These are phyloP conservation scores for Dufourea novaeangliae DNA, from an alignment of 1,140 invertebrate species.

Conservation along the genomic window DNA sequence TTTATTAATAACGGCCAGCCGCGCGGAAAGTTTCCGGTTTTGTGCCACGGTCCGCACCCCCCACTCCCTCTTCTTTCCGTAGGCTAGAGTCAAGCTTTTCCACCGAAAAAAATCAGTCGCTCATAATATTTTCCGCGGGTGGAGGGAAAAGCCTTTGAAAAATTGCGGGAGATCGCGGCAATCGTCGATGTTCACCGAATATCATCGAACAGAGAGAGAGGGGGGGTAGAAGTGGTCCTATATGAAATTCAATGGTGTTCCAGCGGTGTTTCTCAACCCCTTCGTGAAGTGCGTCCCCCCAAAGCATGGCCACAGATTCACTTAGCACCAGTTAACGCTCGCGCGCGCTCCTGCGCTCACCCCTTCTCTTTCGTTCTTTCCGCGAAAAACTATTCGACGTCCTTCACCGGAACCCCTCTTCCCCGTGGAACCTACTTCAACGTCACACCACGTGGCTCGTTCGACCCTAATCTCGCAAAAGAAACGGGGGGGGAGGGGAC, in stretches of 20 bases:
- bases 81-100: background rate
- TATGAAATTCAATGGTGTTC: slow-evolving; percentile 62
- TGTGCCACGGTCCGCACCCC: background rate
- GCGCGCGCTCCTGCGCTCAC: background rate
- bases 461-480: slow-evolving; percentile 63
- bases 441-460: slow-evolving; percentile 64
- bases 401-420: slow-evolving; percentile 31
- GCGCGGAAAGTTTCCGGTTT: slow-evolving; percentile 39
- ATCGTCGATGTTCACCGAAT: slow-evolving; percentile 39
- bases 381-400: slow-evolving; percentile 50
- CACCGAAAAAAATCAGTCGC: slow-evolving; percentile 23
- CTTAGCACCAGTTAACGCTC: slow-evolving; percentile 72
- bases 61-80: background rate
- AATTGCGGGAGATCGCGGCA: background rate
- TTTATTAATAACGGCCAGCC: slow-evolving; percentile 52
- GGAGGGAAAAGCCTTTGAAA: background rate
- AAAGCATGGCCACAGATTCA: slow-evolving; percentile 73
- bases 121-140: slow-evolving; percentile 35
- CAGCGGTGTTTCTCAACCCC: slow-evolving; percentile 62
- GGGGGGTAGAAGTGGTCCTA: slow-evolving; percentile 50
- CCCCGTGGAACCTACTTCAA: slow-evolving; percentile 53
- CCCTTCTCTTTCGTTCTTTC: slow-evolving; percentile 30
- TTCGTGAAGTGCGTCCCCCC: slow-evolving; percentile 59
- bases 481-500: slow-evolving; percentile 61
- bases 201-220: too few relatives aligned